phyloP scores from a whole-genome alignment of 1,140 invertebrate species.

The Vanessa tameamea region DNA sequence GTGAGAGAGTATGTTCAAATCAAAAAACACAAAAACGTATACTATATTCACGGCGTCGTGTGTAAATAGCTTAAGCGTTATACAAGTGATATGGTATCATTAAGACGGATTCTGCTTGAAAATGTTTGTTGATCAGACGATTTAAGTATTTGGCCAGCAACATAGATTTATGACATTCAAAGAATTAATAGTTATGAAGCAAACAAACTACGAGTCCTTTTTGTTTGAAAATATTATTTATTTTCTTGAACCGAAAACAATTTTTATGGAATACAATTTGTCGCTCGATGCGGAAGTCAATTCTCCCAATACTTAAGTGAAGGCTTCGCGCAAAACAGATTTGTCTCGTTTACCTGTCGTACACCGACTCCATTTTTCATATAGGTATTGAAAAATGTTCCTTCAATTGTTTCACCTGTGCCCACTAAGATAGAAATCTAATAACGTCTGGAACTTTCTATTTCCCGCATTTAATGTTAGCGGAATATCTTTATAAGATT shows the following conservation, averaged over 20 bases:
- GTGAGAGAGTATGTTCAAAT: too few species aligned
- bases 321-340: slow-evolving; percentile 9
- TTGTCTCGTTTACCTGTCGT: slow-evolving; percentile 43
- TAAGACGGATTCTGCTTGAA: too few species aligned
- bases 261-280: slow-evolving; percentile 6
- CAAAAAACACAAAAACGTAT: too few species aligned
- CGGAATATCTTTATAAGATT: neutral
- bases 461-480: neutral
- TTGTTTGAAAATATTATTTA: too few species aligned
- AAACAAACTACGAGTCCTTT: too few species aligned
- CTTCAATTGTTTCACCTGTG: slow-evolving; percentile 66
- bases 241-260: neutral
- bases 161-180: too few species aligned
- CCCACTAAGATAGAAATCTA: slow-evolving; percentile 59
- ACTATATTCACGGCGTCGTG: too few species aligned
- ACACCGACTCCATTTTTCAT: slow-evolving; percentile 66
- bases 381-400: slow-evolving; percentile 60
- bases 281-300: slow-evolving; percentile 1
- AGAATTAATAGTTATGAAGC: too few species aligned
- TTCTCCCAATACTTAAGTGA: neutral
- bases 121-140: too few species aligned
- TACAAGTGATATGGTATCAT: too few species aligned
- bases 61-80: too few species aligned
- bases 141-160: too few species aligned
- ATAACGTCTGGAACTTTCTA: slow-evolving; percentile 34